phyloP scores from a whole-genome alignment of 2,888 invertebrate genomes.

The Hirtodrosophila duncani region DNA sequence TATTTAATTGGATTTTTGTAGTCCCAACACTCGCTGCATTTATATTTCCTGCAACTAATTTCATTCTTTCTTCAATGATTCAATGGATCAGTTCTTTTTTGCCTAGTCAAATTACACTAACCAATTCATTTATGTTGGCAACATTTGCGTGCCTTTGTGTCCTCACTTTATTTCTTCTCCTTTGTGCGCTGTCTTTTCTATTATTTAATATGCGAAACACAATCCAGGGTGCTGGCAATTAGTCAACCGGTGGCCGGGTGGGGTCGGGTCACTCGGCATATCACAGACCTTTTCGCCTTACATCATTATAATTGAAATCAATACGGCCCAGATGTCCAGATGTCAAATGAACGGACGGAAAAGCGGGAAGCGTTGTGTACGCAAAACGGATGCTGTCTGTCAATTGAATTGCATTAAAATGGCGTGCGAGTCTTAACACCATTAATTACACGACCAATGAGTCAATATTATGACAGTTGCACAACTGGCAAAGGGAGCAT shows the following conservation, averaged over 20 bases:
- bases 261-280: not conserved
- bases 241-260: slow-evolving; percentile 19
- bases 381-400: slow-evolving; percentile 52
- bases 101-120: too few species aligned
- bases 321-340: slow-evolving; percentile 49
- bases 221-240: slow-evolving; percentile 35
- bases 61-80: too few species aligned
- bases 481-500: slow-evolving; percentile 25
- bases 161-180: too few species aligned
- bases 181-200: not conserved
- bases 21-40: too few species aligned
- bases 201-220: slow-evolving; percentile 42
- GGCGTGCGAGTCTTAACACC: slow-evolving; percentile 63
- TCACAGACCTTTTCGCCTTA: slow-evolving; percentile 37
- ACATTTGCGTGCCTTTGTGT: too few species aligned
- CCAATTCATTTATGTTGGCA: too few species aligned
- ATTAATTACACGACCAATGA: slow-evolving; percentile 66
- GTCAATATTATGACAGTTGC: slow-evolving; percentile 64
- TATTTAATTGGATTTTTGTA: too few species aligned
- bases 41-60: too few species aligned
- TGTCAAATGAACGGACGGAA: not conserved
- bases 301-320: slow-evolving; percentile 72
- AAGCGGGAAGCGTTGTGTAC: slow-evolving; percentile 32
- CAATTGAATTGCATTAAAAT: slow-evolving; percentile 60
- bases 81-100: too few species aligned